These are phyloP conservation scores for Danaus chrysippus DNA, from an alignment of 2,888 invertebrate species.

Conservation along the genomic window DNA sequence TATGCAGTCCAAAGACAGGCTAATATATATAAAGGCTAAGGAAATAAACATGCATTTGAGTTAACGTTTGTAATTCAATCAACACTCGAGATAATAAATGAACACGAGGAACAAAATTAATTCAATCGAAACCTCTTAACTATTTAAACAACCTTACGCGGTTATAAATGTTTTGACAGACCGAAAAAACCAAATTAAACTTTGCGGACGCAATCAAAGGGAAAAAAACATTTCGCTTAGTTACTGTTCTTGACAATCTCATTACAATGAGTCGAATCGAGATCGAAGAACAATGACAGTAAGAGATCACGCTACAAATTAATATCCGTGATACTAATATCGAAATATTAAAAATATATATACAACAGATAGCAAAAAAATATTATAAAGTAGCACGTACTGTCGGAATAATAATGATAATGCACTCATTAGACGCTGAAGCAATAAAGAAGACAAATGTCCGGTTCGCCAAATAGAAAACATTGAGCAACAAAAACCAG, in stretches of 20 bases:
- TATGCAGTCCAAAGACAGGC: slow-evolving; percentile 11
- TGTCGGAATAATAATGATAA: slow-evolving; percentile 58
- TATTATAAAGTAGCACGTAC: slow-evolving; percentile 34
- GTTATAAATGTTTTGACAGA: slow-evolving; percentile 20
- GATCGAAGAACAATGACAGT: slow-evolving; percentile 34
- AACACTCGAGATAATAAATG: slow-evolving; percentile 27
- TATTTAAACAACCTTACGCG: slow-evolving; percentile 28
- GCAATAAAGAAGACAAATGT: slow-evolving; percentile 54
- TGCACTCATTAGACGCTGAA: slow-evolving; percentile 52
- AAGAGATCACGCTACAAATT: slow-evolving; percentile 29
- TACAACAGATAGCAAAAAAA: slow-evolving; percentile 16
- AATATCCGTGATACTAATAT: slow-evolving; percentile 19
- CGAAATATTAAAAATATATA: slow-evolving; percentile 8
- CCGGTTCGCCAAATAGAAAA: slow-evolving; percentile 42
- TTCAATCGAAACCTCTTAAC: slow-evolving; percentile 30
- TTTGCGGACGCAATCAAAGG: slow-evolving; percentile 15
- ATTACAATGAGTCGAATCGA: slow-evolving; percentile 52
- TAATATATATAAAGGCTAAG: slow-evolving; percentile 9
- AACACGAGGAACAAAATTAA: slow-evolving; percentile 29
- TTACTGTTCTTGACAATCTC: slow-evolving; percentile 44
- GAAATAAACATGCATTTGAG: slow-evolving; percentile 10
- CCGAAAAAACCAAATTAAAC: slow-evolving; percentile 26
- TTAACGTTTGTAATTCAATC: slow-evolving; percentile 27
- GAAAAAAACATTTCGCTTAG: slow-evolving; percentile 19
- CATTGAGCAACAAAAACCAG: slow-evolving; percentile 56